Conservation (phyloP, 2,888 invertebrate genomes). For the Argyresthia goedartella region DNA sequence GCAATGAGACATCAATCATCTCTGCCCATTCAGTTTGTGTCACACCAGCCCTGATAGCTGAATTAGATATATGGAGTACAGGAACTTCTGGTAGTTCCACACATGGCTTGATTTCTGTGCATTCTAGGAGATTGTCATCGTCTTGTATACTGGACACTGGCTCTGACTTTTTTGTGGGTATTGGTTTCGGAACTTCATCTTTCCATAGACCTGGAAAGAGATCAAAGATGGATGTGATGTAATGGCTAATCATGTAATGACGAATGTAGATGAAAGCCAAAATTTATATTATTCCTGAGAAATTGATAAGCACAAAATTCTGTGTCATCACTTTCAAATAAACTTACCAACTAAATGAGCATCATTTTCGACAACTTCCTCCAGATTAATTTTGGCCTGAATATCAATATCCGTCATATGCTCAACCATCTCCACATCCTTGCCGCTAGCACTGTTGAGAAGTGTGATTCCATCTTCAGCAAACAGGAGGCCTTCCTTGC, state of each 20-base stretch:
- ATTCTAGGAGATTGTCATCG: constrained; percentile 49
- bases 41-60: constrained; percentile 41
- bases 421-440: constrained; percentile 21
- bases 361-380: constrained; percentile 73
- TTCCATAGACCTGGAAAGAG: constrained; percentile 49
- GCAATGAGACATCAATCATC: constrained; percentile 84
- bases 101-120: constrained; percentile 43
- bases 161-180: constrained; percentile 20
- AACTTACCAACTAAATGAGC: constrained; percentile 67
- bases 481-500: constrained; percentile 71
- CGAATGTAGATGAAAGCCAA: too few relatives aligned
- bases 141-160: constrained; percentile 25
- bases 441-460: constrained; percentile 26
- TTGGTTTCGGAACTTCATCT: constrained; percentile 37
- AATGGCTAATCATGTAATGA: background rate
- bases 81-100: constrained; percentile 65
- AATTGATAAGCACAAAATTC: too few relatives aligned
- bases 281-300: too few relatives aligned
- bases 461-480: constrained; percentile 65
- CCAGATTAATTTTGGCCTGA: constrained; percentile 64
- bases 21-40: constrained; percentile 88
- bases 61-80: constrained; percentile 76
- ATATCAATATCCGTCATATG: constrained; percentile 26
- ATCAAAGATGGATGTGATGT: background rate
- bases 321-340: too few relatives aligned